Percentiles rank a stretch among this genome's conserved stretches.
phyloP scores from a whole-genome alignment of 2,797 vertebrate genomes.

The Aphelocoma californica region DNA sequence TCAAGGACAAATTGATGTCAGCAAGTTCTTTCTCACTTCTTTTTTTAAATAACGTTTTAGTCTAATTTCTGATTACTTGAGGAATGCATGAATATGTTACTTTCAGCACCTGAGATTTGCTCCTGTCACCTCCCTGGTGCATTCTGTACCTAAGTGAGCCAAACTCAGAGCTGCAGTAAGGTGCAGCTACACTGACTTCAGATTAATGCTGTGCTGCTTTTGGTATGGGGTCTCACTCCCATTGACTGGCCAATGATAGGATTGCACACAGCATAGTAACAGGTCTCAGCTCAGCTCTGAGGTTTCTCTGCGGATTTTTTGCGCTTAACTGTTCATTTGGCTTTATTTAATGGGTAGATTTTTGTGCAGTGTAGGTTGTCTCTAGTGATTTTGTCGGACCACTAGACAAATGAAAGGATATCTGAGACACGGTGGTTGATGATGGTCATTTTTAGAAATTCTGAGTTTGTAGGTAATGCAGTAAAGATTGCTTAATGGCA shows the following conservation, averaged over 20 bases:
- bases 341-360: background rate
- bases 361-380: background rate
- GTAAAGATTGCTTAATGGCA: conserved; percentile 14
- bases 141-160: background rate
- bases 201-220: background rate
- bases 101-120: conserved; percentile 28
- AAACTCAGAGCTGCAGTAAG: background rate
- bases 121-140: background rate
- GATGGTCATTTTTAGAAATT: background rate
- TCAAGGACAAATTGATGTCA: conserved; percentile 32
- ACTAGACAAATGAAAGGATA: background rate
- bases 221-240: background rate
- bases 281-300: background rate
- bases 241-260: background rate
- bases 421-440: background rate
- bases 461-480: background rate
- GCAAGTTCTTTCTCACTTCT: conserved; percentile 32
- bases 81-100: background rate
- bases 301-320: background rate
- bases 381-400: background rate
- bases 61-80: conserved; percentile 48
- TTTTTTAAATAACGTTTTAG: background rate
- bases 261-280: background rate
- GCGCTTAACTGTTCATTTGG: background rate
- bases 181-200: background rate